Percentiles rank a stretch among this genome's conserved stretches.
Conservation (phyloP, 2,888 invertebrate genomes). For the Nemoura dubitans region DNA sequence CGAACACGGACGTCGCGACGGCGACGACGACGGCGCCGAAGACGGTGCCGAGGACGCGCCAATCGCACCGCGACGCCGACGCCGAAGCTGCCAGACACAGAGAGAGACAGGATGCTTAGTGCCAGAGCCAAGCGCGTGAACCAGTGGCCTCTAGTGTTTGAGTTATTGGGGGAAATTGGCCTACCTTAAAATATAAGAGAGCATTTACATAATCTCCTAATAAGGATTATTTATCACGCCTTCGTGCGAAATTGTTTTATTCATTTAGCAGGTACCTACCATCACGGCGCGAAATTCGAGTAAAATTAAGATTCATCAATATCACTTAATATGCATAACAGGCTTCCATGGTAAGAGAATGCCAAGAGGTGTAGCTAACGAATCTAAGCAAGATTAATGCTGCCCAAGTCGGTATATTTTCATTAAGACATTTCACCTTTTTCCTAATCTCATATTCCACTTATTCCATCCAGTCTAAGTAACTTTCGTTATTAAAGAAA, state of each 20-base stretch:
- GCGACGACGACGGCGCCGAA: constrained; percentile 25
- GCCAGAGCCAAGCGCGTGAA: neutral
- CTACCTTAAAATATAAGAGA: neutral
- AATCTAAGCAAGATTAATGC: constrained; percentile 45
- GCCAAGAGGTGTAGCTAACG: constrained; percentile 37
- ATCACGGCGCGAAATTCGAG: neutral
- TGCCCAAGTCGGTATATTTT: constrained; percentile 43
- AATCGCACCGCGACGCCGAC: neutral
- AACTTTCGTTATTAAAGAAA: constrained; percentile 26
- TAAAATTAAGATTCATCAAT: constrained; percentile 15
- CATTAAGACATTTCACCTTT: constrained; percentile 42
- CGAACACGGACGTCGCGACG: constrained; percentile 33
- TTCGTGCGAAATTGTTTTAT: neutral
- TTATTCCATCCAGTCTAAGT: constrained; percentile 9
- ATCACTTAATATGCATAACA: constrained; percentile 21
- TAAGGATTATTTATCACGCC: neutral
- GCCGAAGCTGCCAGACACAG: constrained; percentile 35
- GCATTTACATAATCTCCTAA: constrained; percentile 36
- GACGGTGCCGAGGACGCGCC: constrained; percentile 39
- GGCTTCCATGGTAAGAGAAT: neutral
- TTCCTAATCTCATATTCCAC: constrained; percentile 42
- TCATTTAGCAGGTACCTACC: neutral
- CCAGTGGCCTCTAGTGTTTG: neutral
- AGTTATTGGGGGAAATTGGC: neutral
- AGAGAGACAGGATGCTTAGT: neutral